Conservation (phyloP, 2,888 invertebrate genomes). For the Allolobophora icterica region DNA sequence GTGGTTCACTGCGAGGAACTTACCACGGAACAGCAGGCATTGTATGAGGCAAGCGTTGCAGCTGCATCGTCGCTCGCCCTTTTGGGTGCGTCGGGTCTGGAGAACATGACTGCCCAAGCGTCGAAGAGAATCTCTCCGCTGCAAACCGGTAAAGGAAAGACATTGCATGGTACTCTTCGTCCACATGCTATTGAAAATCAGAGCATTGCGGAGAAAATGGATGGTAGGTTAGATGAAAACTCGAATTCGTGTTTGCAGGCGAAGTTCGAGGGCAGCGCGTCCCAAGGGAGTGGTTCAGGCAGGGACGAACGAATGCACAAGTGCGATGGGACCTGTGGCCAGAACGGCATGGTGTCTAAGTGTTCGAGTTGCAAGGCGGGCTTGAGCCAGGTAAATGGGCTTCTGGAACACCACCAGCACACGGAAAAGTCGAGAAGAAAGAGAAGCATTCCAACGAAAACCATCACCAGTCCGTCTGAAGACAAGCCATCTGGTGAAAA, state of each 20-base stretch:
- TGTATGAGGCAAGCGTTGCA: constrained; percentile 80
- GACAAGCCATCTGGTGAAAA: background rate
- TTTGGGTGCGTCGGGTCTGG: constrained; percentile 27
- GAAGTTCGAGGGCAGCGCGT: background rate
- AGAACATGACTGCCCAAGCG: background rate
- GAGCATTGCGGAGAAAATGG: background rate
- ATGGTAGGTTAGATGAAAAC: background rate
- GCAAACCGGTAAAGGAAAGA: background rate
- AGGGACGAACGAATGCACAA: background rate
- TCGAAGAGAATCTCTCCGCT: background rate
- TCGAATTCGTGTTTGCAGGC: constrained; percentile 11
- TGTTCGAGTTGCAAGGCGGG: constrained; percentile 91
- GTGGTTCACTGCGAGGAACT: constrained; percentile 78
- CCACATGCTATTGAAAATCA: background rate
- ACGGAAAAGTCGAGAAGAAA: background rate
- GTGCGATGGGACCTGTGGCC: constrained; percentile 72
- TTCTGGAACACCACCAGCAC: constrained; percentile 72
- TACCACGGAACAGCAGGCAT: constrained; percentile 80
- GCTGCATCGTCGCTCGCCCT: constrained; percentile 35
- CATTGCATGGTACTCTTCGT: background rate
- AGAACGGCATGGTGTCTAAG: constrained; percentile 87
- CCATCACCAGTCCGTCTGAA: background rate
- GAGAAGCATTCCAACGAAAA: constrained; percentile 8
- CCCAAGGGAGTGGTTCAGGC: too few relatives aligned
- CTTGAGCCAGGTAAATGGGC: constrained; percentile 83